Percentiles rank a stretch among this genome's conserved stretches.
These are phyloP conservation scores for Perithous albicinctus DNA, from an alignment of 2,888 invertebrate genomes.

Conservation along the genomic window DNA sequence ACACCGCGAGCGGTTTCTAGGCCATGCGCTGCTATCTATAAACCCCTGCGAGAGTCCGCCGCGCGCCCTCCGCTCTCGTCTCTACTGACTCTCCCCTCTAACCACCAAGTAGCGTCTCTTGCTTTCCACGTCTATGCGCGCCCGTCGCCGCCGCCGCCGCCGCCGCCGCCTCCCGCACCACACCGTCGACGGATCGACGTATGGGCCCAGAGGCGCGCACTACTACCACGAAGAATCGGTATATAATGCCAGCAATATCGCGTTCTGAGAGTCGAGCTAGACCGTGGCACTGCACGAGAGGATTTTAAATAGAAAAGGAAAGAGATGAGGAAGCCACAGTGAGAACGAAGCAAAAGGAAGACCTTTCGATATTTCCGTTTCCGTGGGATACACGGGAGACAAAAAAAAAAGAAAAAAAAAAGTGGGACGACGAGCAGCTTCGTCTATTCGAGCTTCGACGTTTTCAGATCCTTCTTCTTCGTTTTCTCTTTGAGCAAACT, in stretches of 20 bases:
- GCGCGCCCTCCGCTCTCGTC: conserved; percentile 58
- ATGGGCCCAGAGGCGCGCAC: not conserved
- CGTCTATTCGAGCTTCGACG: conserved; percentile 25
- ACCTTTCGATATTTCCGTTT: conserved; percentile 59
- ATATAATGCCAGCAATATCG: conserved; percentile 56
- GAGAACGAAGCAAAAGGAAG: conserved; percentile 13
- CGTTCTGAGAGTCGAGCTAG: conserved; percentile 45
- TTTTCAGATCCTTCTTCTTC: conserved; percentile 35
- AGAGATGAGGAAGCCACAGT: conserved; percentile 39
- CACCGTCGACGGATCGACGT: conserved; percentile 8
- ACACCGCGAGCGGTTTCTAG: conserved; percentile 84
- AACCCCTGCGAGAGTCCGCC: conserved; percentile 80
- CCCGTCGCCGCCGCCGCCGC: not conserved
- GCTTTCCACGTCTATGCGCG: conserved; percentile 46
- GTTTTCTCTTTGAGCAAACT: not conserved
- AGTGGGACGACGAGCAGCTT: conserved; percentile 28
- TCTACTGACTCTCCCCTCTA: conserved; percentile 7
- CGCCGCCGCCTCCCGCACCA: conserved; percentile 36
- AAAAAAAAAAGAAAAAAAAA: no score
- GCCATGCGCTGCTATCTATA: conserved; percentile 84
- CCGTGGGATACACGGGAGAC: conserved; percentile 36
- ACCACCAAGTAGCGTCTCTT: conserved; percentile 32
- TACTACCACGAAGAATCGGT: conserved; percentile 8
- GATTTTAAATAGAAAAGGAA: conserved; percentile 61
- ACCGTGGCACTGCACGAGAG: conserved; percentile 47